These are phyloP conservation scores for Melipona bicolor DNA, from an alignment of 2,888 invertebrate species.

Conservation along the genomic window DNA sequence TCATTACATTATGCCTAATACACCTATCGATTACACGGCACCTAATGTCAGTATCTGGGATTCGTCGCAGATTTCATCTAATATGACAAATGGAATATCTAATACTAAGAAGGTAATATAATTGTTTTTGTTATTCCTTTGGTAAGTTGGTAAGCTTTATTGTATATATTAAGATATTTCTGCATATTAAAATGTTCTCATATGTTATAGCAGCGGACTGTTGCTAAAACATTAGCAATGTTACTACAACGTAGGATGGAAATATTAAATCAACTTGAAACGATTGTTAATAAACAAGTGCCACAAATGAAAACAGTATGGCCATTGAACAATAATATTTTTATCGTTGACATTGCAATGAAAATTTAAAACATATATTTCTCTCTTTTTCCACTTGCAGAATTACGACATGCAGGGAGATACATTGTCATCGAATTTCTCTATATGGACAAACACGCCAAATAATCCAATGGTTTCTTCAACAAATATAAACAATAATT, in stretches of 20 bases:
- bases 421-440: slow-evolving; percentile 77
- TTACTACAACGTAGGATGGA: slow-evolving; percentile 87
- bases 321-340: not conserved
- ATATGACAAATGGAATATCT: slow-evolving; percentile 76
- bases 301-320: slow-evolving; percentile 79
- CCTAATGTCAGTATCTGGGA: slow-evolving; percentile 81
- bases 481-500: slow-evolving; percentile 79
- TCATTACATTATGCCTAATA: slow-evolving; percentile 79
- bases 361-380: not conserved
- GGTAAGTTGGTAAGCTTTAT: not conserved
- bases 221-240: slow-evolving; percentile 86
- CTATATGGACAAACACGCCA: slow-evolving; percentile 81
- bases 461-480: slow-evolving; percentile 74
- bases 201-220: slow-evolving; percentile 79
- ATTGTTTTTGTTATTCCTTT: not conserved
- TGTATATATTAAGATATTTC: not conserved
- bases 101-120: slow-evolving; percentile 75
- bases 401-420: slow-evolving; percentile 80
- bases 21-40: slow-evolving; percentile 77
- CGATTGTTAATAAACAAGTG: slow-evolving; percentile 85
- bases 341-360: not conserved
- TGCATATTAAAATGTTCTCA: not conserved
- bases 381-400: slow-evolving; percentile 44
- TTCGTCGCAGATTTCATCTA: slow-evolving; percentile 74
- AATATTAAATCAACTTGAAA: slow-evolving; percentile 87